phyloP scores from a whole-genome alignment of 23 tunicate species.

The Trididemnum clinides region DNA sequence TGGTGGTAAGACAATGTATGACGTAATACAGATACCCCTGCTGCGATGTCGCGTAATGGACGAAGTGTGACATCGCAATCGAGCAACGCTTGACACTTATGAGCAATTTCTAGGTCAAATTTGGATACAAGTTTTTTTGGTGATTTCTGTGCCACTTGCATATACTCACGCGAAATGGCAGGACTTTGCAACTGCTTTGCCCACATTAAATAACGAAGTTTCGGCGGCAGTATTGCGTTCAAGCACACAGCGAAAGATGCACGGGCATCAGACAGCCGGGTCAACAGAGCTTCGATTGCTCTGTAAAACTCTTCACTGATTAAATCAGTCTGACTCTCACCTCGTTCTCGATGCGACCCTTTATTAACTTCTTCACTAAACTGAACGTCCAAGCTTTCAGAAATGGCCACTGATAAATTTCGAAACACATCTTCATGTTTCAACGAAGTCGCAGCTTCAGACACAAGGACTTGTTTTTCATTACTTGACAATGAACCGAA shows the following conservation, averaged over 20 bases:
- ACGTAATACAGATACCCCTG: slow-evolving; percentile 57
- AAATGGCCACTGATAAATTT: slow-evolving; percentile 36
- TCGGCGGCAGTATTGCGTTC: slow-evolving; percentile 23
- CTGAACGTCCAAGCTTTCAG: slow-evolving; percentile 45
- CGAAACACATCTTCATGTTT: slow-evolving; percentile 43
- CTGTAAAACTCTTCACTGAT: slow-evolving; percentile 30
- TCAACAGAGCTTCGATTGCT: slow-evolving; percentile 62
- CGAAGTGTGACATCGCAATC: slow-evolving; percentile 47
- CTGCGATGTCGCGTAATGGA: slow-evolving; percentile 24
- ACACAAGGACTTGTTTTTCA: slow-evolving; percentile 52
- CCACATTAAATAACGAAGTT: slow-evolving; percentile 67
- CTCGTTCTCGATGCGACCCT: background rate
- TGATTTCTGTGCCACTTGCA: slow-evolving; percentile 19
- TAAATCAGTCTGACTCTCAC: slow-evolving; percentile 8
- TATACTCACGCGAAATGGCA: slow-evolving; percentile 37
- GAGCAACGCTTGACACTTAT: slow-evolving; percentile 65
- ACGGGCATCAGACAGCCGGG: slow-evolving; percentile 52
- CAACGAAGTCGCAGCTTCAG: slow-evolving; percentile 42
- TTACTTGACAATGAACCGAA: slow-evolving; percentile 38
- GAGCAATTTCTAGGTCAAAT: slow-evolving; percentile 78
- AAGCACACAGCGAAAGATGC: slow-evolving; percentile 50
- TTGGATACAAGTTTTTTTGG: slow-evolving; percentile 64
- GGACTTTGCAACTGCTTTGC: slow-evolving; percentile 24
- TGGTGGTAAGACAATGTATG: slow-evolving; percentile 78
- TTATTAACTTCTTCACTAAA: slow-evolving; percentile 28